Evolutionary conservation across 1,140 invertebrate species (phyloP), one percentile per base, ranked within the genome.

Genomic region (Drosophila virilis): DNA sequence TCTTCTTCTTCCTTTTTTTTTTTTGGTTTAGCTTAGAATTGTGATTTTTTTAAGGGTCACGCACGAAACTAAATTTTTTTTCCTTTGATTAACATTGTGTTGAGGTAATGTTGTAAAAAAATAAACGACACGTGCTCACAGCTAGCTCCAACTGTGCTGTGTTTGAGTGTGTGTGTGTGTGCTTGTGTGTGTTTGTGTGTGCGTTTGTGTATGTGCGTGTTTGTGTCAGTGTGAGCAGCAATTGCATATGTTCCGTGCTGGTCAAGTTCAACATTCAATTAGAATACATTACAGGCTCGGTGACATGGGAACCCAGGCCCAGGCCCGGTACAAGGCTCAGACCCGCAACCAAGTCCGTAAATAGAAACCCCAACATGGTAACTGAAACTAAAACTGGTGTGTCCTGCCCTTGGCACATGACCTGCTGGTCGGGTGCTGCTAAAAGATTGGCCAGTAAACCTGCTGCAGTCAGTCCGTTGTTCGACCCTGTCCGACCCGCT

Each of bases 261-360:
- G 78, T 88, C 82, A 86, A 86, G 82, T 86, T 86, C 82, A 86
- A 86, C 82, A 86, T 86, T 86, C 82, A 86, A 86, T 86, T 88
- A 86, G 82, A 88, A 88, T 86, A 86, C 83, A 88, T 86, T 86
- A 79, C 82, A 88, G 79, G 83, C 82, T 83, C 83, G 59, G 83
- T 86, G 82, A 82, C 83, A 82, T 67, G 78, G 76, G 78, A 76
- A 70, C 38, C 62, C 75, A 64, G 8, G 33, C 43, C n/a, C n/a
- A 28, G 28, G 17, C 17, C 17, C 17, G 17, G 17, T 17, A 17
- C 17, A 1, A 17, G 17, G 17, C 17, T 8, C 6, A 35, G 12
- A 8, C 17, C 35, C 22, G 22, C 22, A 22, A 22, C 22, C 17
- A 33, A 15, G 46, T 4, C 54, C 54, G 54, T 59, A 51, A 59